Evolutionary conservation across 2,888 invertebrate genomes (phyloP), one percentile per base, ranked within the genome.

Genomic region (Habrosyne pyritoides): DNA sequence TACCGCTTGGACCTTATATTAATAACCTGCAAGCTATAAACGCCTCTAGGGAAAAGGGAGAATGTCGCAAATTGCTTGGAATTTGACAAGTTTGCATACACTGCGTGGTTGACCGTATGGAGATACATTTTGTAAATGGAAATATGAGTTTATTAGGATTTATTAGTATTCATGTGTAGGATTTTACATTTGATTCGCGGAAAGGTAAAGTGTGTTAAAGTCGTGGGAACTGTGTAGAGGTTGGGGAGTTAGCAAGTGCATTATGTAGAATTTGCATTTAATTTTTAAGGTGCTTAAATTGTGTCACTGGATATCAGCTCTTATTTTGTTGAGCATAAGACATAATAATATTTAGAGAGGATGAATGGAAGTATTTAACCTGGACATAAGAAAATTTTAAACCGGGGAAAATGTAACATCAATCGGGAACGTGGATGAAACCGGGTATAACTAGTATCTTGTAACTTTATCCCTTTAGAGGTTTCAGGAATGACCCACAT

Each of bases 21-120:
- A 50, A 28, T 42, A 42, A 42, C 42, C 42, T 18, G 42, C 42
- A 42, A 50, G 21, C 49, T 18, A 28, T 21, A 30, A 28, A 28
- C 18, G 50, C 28, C 18, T 21, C 30, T 50, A 21, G 18, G 18
- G 10, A 28, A 12, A 10, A 21, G 14, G 28, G 21, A 18, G 21
- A 28, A 50, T 26, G 50, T 50, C 50, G 50, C 18, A 28, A 28
- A 28, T 50, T 50, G 50, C 28, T 10, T 50, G 50, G 10, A 10
- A 18, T 30, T 50, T 10, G 10, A 30, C 42, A 42, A 18, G 18
- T 42, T 18, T 42, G n/a, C 18, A 8, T 42, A 42, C 8, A 5
- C 18, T 8, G 33, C 12, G 30, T 4, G 30, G n/a, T 33, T 33
- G 33, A 33, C 33, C 18, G 42, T 42, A 42, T 18, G 42, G 2